phyloP scores from a whole-genome alignment of 2,797 vertebrate species.

The Enteromius trimaculatus region DNA sequence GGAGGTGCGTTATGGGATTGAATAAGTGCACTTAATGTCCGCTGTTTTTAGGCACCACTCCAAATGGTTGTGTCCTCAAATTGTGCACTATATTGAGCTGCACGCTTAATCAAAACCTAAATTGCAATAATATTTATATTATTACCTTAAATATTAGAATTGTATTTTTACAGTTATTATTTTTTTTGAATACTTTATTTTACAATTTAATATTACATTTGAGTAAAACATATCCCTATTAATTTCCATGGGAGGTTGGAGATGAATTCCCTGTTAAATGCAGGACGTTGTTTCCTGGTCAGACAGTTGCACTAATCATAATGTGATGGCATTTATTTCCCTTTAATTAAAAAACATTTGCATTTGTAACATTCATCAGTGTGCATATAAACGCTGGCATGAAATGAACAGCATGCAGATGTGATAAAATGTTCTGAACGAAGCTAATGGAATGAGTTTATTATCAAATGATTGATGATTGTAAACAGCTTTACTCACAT shows the following conservation, averaged over 20 bases:
- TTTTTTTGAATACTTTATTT: neutral
- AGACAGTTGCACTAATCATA: neutral
- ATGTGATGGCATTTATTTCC: neutral
- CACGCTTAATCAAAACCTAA: neutral
- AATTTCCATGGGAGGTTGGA: neutral
- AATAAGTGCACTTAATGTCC: neutral
- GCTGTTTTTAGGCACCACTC: neutral
- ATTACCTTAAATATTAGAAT: neutral
- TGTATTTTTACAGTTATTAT: neutral
- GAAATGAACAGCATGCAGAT: neutral
- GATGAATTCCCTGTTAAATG: neutral
- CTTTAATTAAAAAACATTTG: neutral
- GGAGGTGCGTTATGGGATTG: neutral
- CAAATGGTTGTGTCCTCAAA: neutral
- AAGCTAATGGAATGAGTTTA: constrained; percentile 9
- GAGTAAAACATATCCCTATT: neutral
- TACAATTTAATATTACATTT: neutral
- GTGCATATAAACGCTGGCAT: neutral
- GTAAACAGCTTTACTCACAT: neutral
- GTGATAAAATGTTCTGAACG: neutral
- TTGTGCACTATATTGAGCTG: neutral
- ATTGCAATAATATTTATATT: neutral
- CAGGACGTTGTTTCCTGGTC: neutral
- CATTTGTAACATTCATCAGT: neutral
- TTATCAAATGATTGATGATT: neutral